Evolutionary conservation across 53 echinoderm and acorn worm species (phyloP).

Genomic region (Holothuria scabra): DNA sequence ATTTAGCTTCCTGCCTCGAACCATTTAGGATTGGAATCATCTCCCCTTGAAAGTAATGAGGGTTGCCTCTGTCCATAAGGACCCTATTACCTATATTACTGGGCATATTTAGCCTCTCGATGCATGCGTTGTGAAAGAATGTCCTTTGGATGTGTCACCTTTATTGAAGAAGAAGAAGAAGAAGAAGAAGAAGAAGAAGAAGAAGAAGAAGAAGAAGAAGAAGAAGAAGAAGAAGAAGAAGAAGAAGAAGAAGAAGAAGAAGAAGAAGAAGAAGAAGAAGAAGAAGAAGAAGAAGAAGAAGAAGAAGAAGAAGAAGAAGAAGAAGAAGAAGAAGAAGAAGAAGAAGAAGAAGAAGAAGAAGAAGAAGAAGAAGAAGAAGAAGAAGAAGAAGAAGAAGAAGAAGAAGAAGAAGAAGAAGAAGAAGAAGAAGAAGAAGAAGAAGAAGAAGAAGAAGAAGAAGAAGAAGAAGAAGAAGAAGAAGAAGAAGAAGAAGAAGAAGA

Average conservation of each 20-base stretch:
- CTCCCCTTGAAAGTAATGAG: too few relatives aligned
- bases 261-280: neutral
- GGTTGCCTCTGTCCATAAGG: too few relatives aligned
- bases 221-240: conserved; percentile 1
- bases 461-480: conserved; percentile 12
- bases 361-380: neutral
- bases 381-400: neutral
- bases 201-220: conserved; percentile 20
- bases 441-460: conserved; percentile 12
- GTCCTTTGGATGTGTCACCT: too few relatives aligned
- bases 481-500: conserved; percentile 12
- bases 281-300: conserved; percentile 4
- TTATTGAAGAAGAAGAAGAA: neutral
- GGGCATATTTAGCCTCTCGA: too few relatives aligned
- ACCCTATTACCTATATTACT: too few relatives aligned
- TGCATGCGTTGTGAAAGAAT: too few relatives aligned
- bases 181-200: conserved; percentile 8
- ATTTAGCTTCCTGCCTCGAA: too few relatives aligned
- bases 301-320: conserved; percentile 1
- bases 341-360: neutral
- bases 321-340: neutral
- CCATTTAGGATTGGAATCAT: too few relatives aligned
- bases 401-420: conserved; percentile 11
- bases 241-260: neutral
- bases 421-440: conserved; percentile 12